Conservation (phyloP, 2,888 invertebrate species). For the Aporophyla lueneburgensis region DNA sequence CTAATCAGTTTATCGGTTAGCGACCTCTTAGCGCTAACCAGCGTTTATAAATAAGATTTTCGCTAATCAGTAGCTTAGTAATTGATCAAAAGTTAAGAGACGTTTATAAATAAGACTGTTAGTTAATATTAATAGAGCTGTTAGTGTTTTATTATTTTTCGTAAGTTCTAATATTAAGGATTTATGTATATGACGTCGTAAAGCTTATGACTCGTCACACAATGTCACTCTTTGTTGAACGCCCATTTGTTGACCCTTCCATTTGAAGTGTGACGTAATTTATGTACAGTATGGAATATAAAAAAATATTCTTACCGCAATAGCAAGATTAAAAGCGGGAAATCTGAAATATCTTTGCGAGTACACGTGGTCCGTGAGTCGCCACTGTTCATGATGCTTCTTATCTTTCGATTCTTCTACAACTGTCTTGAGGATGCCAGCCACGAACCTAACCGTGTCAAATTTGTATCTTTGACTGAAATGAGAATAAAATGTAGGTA, state of each 20-base stretch:
- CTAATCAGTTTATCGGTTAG: too few relatives aligned
- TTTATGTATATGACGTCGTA: neutral
- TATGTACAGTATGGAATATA: neutral
- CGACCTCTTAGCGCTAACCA: too few relatives aligned
- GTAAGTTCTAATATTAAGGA: too few relatives aligned
- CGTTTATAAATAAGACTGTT: too few relatives aligned
- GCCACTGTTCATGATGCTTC: slow-evolving; percentile 76
- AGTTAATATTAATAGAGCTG: too few relatives aligned
- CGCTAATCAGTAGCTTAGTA: too few relatives aligned
- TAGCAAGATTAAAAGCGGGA: slow-evolving; percentile 77
- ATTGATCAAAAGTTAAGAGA: too few relatives aligned
- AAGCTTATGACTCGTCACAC: neutral
- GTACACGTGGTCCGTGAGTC: slow-evolving; percentile 69
- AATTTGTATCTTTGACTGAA: neutral
- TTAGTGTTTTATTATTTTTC: too few relatives aligned
- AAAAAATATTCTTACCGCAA: slow-evolving; percentile 73
- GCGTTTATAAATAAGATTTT: too few relatives aligned
- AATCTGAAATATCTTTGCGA: slow-evolving; percentile 79
- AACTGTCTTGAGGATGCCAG: slow-evolving; percentile 71
- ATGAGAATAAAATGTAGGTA: neutral
- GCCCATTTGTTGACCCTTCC: neutral
- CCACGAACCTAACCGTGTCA: slow-evolving; percentile 69
- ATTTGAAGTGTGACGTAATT: neutral
- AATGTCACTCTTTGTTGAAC: neutral
- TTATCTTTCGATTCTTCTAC: slow-evolving; percentile 26